Base-by-base conservation (phyloP, 1,140 invertebrate species). In the Cherax destructor region DNA sequence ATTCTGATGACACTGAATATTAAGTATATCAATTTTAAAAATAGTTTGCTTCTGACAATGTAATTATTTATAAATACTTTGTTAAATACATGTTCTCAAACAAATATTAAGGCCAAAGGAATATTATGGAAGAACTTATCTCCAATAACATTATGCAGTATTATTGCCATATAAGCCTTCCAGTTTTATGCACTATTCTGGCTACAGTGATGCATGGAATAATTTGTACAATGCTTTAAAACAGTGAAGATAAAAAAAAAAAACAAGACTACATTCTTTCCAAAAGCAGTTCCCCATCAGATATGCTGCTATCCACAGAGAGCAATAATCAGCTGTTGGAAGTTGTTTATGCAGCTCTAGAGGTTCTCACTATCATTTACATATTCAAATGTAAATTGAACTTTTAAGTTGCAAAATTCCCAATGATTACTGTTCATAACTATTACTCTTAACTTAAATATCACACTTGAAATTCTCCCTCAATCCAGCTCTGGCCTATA, bases 11-110 rank as follows among this genome's bases (percentile, higher is more conserved):
- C 90, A 91, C 76, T 87, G 85, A 86, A 91, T 91, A 91, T 91
- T 77, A 91, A 91, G 84, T 87, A 91, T 87, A 91, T 91, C 84
- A 91, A 91, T 91, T 91, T 91, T 91, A 91, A 91, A 91, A 91
- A 91, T 91, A 91, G 84, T 87, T 91, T 86, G 56, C 84, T 85
- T 91, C 90, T 86, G 85, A 91, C 90, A 91, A 86, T 91, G 72
- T 83, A 86, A 91, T 91, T 91, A 87, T 91, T 81, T 91, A 91
- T 87, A 91, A 91, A 91, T 81, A 91, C 61, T 86, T 83, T 89
- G 65, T 87, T 86, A 86, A 91, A 83, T 86, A 86, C 84, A 86
- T 72, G 69, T 91, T 77, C 50, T 87, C 85, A 91, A 91, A 91
- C 90, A 91, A 91, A 91, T 91, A 83, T 83, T 91, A 91, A 91